These are phyloP conservation scores for Papilio polytes DNA, from an alignment of 1,140 invertebrate genomes.

Conservation along the genomic window DNA sequence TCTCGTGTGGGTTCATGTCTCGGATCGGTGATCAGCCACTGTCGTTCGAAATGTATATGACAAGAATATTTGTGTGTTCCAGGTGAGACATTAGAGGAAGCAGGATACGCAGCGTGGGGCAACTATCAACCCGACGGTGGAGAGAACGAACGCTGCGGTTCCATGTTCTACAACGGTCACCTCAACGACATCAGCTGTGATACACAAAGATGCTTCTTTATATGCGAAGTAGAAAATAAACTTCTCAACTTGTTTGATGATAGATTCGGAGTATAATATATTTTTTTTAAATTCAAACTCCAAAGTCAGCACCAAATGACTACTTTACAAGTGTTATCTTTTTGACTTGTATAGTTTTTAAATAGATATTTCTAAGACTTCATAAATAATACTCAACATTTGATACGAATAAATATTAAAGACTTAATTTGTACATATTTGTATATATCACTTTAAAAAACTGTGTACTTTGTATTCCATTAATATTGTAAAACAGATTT, in stretches of 20 bases:
- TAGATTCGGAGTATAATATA: slow-evolving; percentile 6
- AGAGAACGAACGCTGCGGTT: slow-evolving; percentile 44
- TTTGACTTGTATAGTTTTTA: not conserved
- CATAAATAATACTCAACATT: not conserved
- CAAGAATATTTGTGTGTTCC: not conserved
- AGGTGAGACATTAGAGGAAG: slow-evolving; percentile 40
- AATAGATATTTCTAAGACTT: not conserved
- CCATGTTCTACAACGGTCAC: slow-evolving; percentile 45
- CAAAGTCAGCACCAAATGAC: not conserved
- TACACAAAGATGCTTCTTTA: slow-evolving; percentile 44
- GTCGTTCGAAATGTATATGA: no score
- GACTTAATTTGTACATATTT: not conserved
- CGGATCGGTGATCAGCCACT: no score
- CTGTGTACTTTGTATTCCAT: not conserved
- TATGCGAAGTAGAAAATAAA: slow-evolving; percentile 44
- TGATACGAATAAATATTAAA: not conserved
- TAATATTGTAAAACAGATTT: not conserved
- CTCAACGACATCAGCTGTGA: slow-evolving; percentile 46
- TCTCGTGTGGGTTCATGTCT: no score
- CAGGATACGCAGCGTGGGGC: slow-evolving; percentile 43
- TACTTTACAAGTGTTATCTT: not conserved
- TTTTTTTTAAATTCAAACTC: not conserved
- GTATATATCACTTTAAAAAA: not conserved
- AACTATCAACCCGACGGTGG: slow-evolving; percentile 42
- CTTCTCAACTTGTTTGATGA: slow-evolving; percentile 7